These are phyloP conservation scores for Mirounga angustirostris DNA, from an alignment of 2,113 vertebrate genomes.

Conservation along the genomic window DNA sequence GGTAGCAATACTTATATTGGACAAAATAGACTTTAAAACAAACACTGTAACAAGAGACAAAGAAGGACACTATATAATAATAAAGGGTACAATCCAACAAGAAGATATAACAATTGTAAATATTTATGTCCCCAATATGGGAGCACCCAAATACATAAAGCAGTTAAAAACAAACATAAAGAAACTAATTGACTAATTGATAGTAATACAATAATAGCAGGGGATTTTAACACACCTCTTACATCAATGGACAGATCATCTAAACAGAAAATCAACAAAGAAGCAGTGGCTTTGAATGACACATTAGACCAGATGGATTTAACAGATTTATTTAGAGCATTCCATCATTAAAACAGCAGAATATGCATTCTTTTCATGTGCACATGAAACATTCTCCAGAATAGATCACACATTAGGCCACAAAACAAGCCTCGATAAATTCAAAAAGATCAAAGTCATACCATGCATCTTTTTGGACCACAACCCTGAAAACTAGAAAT, in stretches of 20 bases:
- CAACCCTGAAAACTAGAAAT: neutral
- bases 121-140: neutral
- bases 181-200: neutral
- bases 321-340: neutral
- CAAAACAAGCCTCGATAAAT: neutral
- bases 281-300: neutral
- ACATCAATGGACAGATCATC: neutral
- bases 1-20: neutral
- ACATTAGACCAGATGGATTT: neutral
- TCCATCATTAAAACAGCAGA: neutral
- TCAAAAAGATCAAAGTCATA: neutral
- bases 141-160: neutral
- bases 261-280: neutral
- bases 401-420: neutral
- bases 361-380: neutral
- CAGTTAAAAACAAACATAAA: neutral
- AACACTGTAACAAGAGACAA: neutral
- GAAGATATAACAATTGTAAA: neutral
- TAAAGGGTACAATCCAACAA: neutral
- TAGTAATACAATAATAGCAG: neutral
- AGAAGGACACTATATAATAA: neutral
- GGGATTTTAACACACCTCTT: neutral
- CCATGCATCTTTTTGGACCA: neutral
- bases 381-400: neutral
- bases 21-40: neutral